A percentile compares a stretch with the other conserved stretches of the same genome.
Evolutionary conservation across 1,140 invertebrate species (phyloP).

Genomic region (Paraescarpia echinospica): DNA sequence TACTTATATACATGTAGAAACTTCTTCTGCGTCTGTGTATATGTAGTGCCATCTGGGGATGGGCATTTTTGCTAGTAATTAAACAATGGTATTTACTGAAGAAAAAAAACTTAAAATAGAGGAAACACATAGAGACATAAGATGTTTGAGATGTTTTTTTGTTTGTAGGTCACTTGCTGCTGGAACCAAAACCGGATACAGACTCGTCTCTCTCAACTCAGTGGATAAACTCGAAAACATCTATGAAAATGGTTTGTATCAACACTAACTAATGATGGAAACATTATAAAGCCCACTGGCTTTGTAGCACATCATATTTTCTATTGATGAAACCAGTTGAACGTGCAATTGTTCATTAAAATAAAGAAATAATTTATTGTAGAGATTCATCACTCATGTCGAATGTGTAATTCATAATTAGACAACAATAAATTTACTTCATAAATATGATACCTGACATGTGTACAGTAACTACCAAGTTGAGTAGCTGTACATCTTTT

Average conservation of each 20-base stretch:
- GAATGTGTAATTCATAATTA: background rate
- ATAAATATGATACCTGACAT: background rate
- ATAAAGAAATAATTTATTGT: background rate
- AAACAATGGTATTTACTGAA: too few species aligned
- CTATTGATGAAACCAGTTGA: background rate
- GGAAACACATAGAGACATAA: too few species aligned
- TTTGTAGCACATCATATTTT: background rate
- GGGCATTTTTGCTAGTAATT: too few species aligned
- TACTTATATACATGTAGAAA: too few species aligned
- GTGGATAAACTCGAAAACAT: constrained; percentile 86
- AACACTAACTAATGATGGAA: too few species aligned
- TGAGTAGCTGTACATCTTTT: background rate
- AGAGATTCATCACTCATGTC: background rate
- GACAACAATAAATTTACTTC: background rate
- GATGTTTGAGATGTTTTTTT: constrained; percentile 16
- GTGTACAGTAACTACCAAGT: background rate
- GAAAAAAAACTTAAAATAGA: too few species aligned
- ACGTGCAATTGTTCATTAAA: background rate
- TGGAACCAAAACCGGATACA: constrained; percentile 85
- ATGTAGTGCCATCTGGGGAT: too few species aligned
- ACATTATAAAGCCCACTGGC: background rate
- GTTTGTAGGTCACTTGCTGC: constrained; percentile 82
- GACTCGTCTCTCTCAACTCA: constrained; percentile 80
- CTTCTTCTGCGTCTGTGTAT: too few species aligned
- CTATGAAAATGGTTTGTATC: constrained; percentile 73